Evolutionary conservation across 2,113 vertebrate genomes (phyloP), one percentile per base, ranked within the genome.

Genomic region (Mugil cephalus): DNA sequence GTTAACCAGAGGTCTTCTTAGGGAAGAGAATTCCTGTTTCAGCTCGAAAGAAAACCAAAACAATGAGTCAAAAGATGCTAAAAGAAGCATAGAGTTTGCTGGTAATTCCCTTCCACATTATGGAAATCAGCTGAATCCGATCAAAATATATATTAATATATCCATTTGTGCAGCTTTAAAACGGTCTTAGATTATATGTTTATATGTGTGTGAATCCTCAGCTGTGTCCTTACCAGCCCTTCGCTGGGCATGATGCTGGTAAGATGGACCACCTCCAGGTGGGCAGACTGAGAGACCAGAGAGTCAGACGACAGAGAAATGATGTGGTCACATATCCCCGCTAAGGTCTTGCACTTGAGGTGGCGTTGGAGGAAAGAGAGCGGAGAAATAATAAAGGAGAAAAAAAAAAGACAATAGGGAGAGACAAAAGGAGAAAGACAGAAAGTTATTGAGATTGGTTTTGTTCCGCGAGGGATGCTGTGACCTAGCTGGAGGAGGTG

Each of bases 311-410:
- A 97, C 79, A 98, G 91, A 4, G 95, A 95, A 88, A 96, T 95
- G 94, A 99, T 96, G 92, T 98, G 96, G 88, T 96, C 96, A 83
- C 96, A 98, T 85, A 98, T 99, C 88, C 96, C 96, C 75, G 94
- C 95, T 87, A 98, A 87, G 54, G 95, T 95, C 92, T 98, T 98
- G 91, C 97, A 99, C 97, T 99, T 87, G 36, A 80, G 69, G 35
- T 1, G 88, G 52, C n/a, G 80, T 70, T 69, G 10, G 53, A 80
- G 38, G 11, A 70, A 85, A 73, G 71, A 47, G 67, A 14, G 79
- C 50, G 62, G 38, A 10, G n/a, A 13, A 8, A 1, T 43, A 24
- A 68, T 38, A 54, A 12, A 81, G 56, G 24, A 18, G 53, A 18
- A 69, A 40, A 30, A 43, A 39, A 13, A 70, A 30, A 52, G 15